These are phyloP conservation scores for Cheilosia urbana DNA, from an alignment of 2,888 invertebrate species.

Conservation along the genomic window DNA sequence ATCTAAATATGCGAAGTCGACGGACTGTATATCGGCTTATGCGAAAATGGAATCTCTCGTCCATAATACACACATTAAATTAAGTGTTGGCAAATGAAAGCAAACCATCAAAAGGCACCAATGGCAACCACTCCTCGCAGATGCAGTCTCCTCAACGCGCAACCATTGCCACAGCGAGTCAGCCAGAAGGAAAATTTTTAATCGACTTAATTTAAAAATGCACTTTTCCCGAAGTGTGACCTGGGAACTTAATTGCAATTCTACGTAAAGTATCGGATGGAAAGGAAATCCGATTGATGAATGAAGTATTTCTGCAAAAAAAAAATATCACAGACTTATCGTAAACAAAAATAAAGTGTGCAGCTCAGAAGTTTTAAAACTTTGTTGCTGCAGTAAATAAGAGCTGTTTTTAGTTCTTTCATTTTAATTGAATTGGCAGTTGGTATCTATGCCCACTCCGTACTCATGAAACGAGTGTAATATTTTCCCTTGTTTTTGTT, in stretches of 20 bases:
- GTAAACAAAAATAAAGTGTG: constrained; percentile 31
- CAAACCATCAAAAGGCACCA: constrained; percentile 57
- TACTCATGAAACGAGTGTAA: not conserved
- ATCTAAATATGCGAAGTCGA: not conserved
- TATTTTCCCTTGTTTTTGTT: not conserved
- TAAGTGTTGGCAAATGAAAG: constrained; percentile 62
- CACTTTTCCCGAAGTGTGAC: constrained; percentile 73
- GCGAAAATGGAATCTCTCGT: constrained; percentile 37
- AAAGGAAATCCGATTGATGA: constrained; percentile 71
- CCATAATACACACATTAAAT: constrained; percentile 66
- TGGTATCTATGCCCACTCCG: not conserved
- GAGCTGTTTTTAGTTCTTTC: constrained; percentile 24
- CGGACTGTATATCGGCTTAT: constrained; percentile 50
- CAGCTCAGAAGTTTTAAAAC: constrained; percentile 36
- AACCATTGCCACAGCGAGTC: constrained; percentile 39
- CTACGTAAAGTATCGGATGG: constrained; percentile 61
- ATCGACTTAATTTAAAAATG: constrained; percentile 74
- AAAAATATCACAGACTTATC: constrained; percentile 46
- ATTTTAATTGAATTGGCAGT: constrained; percentile 40
- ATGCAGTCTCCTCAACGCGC: constrained; percentile 13
- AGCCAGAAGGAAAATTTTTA: constrained; percentile 72
- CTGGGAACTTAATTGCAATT: constrained; percentile 74
- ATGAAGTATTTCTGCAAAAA: constrained; percentile 43
- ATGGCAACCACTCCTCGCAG: constrained; percentile 32
- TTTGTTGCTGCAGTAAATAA: constrained; percentile 35